Base-by-base conservation (phyloP, 2,113 vertebrate genomes). In the Okapia johnstoni region DNA sequence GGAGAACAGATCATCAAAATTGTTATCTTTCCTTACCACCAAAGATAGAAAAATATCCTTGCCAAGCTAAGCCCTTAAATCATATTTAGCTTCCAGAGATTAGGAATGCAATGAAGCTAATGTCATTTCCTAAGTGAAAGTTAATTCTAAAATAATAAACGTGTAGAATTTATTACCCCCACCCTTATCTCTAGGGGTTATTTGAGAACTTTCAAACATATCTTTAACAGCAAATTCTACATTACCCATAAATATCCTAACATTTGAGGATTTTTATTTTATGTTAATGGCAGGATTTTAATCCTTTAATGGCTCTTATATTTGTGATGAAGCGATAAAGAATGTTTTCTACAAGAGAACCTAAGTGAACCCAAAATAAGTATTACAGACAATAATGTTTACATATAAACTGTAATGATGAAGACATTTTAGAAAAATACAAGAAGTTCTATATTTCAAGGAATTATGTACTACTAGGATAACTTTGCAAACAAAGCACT, bases 401-500 rank as follows among this genome's bases (percentile, higher is more conserved):
- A 77, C 2, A 96, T 36, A 57, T 60, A 96, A 90, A 96, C 73
- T 25, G 30, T 84, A 94, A 63, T 40, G 28, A 70, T 61, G 40
- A 97, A 94, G 58, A 23, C 19, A 84, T 79, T 61, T 77, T 77
- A 66, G 85, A 94, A 97, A 97, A 93, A 86, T 76, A 73, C 21
- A 94, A 61, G 17, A 90, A 95, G 92, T 87, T 83, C 61, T 52
- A 3, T 76, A 15, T 63, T 94, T 61, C 28, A 89, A 92, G 88
- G 40, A 92, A 93, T 81, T 93, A 84, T 52, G 23, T 83, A 86
- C 80, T 48, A 77, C 25, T 50, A 85, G 30, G 23, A 61, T 50
- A 95, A 96, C 16, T 85, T 88, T 91, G 81, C 87, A 96, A 95
- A 96, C 23, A 76, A 85, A 96, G 43, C 21, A 60, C 6, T 85